Conservation (phyloP, 2,888 invertebrate genomes). For the Calameuta idolon region DNA sequence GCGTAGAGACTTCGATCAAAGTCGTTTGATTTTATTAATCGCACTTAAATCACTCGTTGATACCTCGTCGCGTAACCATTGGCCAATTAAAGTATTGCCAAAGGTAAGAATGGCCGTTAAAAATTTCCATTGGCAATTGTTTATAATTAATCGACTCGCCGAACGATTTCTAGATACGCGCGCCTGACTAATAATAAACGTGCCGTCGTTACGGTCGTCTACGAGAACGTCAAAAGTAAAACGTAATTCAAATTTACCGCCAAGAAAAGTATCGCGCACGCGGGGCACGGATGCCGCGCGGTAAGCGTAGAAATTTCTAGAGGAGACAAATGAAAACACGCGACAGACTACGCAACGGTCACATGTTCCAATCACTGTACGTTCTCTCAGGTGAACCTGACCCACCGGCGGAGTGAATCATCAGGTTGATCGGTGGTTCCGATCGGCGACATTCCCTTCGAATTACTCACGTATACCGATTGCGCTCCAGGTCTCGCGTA, state of each 20-base stretch:
- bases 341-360: not conserved
- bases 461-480: not conserved
- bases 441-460: not conserved
- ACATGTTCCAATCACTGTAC: not conserved
- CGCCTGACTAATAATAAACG: not conserved
- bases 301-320: not conserved
- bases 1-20: not conserved
- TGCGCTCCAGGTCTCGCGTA: not conserved
- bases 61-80: not conserved
- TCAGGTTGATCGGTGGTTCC: not conserved
- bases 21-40: not conserved
- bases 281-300: not conserved
- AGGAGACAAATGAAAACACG: not conserved
- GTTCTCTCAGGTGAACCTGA: not conserved
- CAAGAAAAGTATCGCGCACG: not conserved
- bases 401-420: not conserved
- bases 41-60: not conserved
- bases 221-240: too few relatives aligned
- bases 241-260: not conserved
- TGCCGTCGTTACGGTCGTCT: too few relatives aligned
- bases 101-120: not conserved
- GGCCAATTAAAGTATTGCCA: not conserved
- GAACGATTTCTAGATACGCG: not conserved
- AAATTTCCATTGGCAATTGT: not conserved
- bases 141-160: not conserved